These are phyloP conservation scores for Brachionus koreanus DNA, from an alignment of 1,140 invertebrate species.

Conservation along the genomic window DNA sequence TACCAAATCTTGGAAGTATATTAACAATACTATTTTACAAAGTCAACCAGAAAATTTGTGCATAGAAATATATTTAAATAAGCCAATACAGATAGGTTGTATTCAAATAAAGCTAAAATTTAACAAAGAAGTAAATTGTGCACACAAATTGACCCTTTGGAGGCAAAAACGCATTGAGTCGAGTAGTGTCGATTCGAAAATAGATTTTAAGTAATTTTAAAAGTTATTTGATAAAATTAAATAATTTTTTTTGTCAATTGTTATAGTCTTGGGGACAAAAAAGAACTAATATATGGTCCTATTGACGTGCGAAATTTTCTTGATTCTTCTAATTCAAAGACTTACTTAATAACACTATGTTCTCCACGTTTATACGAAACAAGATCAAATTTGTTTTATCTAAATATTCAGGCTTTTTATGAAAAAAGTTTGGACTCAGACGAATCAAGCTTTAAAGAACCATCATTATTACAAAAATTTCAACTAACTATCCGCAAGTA, in stretches of 20 bases:
- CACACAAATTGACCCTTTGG: conserved; percentile 65
- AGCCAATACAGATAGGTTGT: conserved; percentile 69
- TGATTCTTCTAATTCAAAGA: neutral
- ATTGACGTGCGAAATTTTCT: conserved; percentile 13
- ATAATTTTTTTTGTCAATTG: neutral
- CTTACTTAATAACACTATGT: conserved; percentile 25
- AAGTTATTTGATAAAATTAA: neutral
- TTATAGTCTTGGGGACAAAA: neutral
- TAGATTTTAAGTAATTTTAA: conserved; percentile 45
- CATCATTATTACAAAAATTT: conserved; percentile 2
- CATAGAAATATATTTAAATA: conserved; percentile 41
- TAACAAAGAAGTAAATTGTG: conserved; percentile 70
- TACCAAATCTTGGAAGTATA: conserved; percentile 49
- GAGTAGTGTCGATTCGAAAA: conserved; percentile 42
- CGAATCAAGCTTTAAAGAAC: neutral
- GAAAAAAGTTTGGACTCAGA: neutral
- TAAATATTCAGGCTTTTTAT: neutral
- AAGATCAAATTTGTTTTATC: neutral
- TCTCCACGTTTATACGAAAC: conserved; percentile 12
- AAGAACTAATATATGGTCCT: conserved; percentile 21
- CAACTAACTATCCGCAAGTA: conserved; percentile 31
- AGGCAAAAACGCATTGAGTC: conserved; percentile 65
- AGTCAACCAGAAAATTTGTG: conserved; percentile 56
- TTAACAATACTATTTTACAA: conserved; percentile 78
- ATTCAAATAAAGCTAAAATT: conserved; percentile 81